These are phyloP conservation scores for Carduelis carduelis DNA, from an alignment of 2,797 vertebrate genomes.

Conservation along the genomic window DNA sequence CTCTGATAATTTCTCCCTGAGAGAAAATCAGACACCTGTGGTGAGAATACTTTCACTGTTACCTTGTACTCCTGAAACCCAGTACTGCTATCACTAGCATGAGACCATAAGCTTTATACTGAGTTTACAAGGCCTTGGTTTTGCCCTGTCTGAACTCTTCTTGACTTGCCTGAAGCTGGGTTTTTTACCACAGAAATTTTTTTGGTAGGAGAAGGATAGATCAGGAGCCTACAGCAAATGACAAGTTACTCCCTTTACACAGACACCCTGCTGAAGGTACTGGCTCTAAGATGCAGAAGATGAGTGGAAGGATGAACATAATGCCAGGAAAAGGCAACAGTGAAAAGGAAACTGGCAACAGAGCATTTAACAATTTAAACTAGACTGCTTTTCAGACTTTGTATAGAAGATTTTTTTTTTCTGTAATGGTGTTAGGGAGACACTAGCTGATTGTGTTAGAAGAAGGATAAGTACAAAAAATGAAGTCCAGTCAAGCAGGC, in stretches of 20 bases:
- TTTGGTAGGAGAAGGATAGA: neutral
- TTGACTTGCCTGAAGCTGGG: neutral
- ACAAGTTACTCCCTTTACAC: neutral
- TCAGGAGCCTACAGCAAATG: neutral
- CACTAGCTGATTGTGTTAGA: neutral
- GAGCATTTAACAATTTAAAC: neutral
- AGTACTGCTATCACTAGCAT: neutral
- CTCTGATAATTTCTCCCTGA: neutral
- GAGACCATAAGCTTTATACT: neutral
- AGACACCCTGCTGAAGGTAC: neutral
- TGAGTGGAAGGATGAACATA: neutral
- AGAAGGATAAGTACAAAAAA: neutral
- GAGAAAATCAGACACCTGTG: neutral
- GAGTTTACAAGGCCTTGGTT: neutral
- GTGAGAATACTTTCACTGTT: neutral
- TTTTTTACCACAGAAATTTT: neutral
- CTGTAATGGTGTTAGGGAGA: neutral
- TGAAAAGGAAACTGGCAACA: neutral
- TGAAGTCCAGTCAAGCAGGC: neutral
- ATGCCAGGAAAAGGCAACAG: neutral
- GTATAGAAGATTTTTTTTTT: neutral
- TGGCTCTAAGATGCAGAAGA: rapidly evolving
- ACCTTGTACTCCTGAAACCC: neutral
- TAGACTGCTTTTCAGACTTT: neutral
- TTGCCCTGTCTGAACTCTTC: neutral